Percentiles rank a stretch among this genome's conserved stretches.
Evolutionary conservation across 2,888 invertebrate genomes (phyloP).

Genomic region (Drepana falcataria): DNA sequence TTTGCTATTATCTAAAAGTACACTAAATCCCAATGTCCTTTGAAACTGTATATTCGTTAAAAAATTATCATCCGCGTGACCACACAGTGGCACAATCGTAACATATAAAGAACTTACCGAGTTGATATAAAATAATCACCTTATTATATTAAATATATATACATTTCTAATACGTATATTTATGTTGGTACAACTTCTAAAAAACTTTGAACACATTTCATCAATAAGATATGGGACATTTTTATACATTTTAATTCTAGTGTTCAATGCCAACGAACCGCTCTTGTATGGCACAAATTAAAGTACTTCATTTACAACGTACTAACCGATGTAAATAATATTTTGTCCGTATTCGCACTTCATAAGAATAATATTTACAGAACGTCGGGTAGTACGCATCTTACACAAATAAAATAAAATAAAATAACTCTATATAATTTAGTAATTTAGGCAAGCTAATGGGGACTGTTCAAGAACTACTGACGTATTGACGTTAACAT

Average conservation of each 20-base stretch:
- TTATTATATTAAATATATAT: constrained; percentile 21
- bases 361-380: background rate
- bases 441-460: constrained; percentile 40
- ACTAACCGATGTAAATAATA: constrained; percentile 10
- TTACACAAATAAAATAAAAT: constrained; percentile 12
- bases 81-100: background rate
- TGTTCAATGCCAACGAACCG: constrained; percentile 34
- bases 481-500: background rate
- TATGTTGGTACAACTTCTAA: constrained; percentile 65
- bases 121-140: constrained; percentile 14
- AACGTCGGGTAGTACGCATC: background rate
- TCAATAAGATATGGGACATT: constrained; percentile 66
- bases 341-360: too few relatives aligned
- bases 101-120: constrained; percentile 5
- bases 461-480: background rate
- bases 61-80: background rate
- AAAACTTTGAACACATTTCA: constrained; percentile 74
- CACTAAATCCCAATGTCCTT: background rate
- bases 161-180: constrained; percentile 25
- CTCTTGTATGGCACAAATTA: constrained; percentile 55
- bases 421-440: constrained; percentile 18
- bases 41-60: background rate
- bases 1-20: too few relatives aligned
- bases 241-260: constrained; percentile 35
- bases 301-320: constrained; percentile 29